Conservation (phyloP, 2,888 invertebrate genomes). For the Brachyptera risi region DNA sequence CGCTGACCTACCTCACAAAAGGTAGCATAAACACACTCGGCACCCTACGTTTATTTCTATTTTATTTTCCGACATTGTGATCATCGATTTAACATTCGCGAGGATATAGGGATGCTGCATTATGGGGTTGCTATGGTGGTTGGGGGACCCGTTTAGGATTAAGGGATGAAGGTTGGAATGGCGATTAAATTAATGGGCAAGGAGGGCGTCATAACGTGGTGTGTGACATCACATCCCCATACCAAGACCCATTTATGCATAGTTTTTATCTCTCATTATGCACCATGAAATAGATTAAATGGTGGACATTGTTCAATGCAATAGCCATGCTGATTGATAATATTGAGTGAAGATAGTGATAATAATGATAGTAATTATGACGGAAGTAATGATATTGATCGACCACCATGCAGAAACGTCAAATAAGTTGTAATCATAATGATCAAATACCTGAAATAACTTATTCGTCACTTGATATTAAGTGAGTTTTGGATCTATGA, state of each 20-base stretch:
- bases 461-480: no score
- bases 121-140: not conserved
- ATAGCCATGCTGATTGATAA: no score
- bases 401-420: no score
- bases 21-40: not conserved
- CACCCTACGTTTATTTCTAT: not conserved
- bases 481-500: no score
- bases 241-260: not conserved
- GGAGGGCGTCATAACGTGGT: conserved; percentile 14
- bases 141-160: not conserved
- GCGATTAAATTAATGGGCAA: conserved; percentile 26
- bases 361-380: no score
- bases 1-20: conserved; percentile 3
- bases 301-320: conserved; percentile 1
- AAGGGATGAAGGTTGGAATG: conserved; percentile 18
- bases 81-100: not conserved
- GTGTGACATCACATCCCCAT: not conserved
- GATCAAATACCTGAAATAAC: no score
- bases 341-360: no score
- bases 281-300: not conserved
- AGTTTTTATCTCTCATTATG: not conserved
- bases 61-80: not conserved
- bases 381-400: no score
- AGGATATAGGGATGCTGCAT: not conserved
- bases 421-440: no score